Evolutionary conservation across 2,113 vertebrate species (phyloP).

Genomic region (Petrocephalus microphthalmus): DNA sequence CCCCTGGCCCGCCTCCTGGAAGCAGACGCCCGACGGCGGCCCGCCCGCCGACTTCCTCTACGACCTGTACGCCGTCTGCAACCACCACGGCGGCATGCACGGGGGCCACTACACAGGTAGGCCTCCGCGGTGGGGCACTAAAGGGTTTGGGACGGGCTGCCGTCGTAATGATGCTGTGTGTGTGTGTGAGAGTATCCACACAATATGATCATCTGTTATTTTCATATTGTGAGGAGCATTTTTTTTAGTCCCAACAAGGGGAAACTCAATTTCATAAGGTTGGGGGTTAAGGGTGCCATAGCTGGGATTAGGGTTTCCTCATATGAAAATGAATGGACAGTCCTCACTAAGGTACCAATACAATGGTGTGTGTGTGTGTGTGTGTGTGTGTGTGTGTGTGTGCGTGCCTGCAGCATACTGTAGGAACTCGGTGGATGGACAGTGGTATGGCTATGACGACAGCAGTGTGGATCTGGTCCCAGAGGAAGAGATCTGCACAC

Average conservation of each 20-base stretch:
- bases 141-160: neutral
- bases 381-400: neutral
- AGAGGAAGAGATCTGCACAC: slow-evolving; percentile 76
- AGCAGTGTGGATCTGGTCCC: slow-evolving; percentile 70
- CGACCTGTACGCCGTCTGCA: slow-evolving; percentile 90
- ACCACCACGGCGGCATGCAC: slow-evolving; percentile 94
- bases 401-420: slow-evolving; percentile 69
- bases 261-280: too few relatives aligned
- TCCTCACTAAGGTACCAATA: too few relatives aligned
- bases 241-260: too few relatives aligned
- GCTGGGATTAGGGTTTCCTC: too few relatives aligned
- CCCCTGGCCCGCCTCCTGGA: slow-evolving; percentile 58
- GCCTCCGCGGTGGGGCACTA: slow-evolving; percentile 23
- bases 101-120: slow-evolving; percentile 93
- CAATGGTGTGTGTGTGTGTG: neutral
- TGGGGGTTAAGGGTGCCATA: too few relatives aligned
- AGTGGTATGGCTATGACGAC: slow-evolving; percentile 89
- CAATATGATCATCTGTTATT: too few relatives aligned
- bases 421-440: slow-evolving; percentile 82
- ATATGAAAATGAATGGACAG: too few relatives aligned
- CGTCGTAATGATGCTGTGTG: neutral
- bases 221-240: too few relatives aligned
- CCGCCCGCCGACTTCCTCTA: slow-evolving; percentile 71
- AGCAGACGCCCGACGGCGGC: slow-evolving; percentile 41
- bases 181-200: neutral